These are phyloP conservation scores for Olivierus martensii DNA, from an alignment of 1,140 invertebrate species.

Conservation along the genomic window DNA sequence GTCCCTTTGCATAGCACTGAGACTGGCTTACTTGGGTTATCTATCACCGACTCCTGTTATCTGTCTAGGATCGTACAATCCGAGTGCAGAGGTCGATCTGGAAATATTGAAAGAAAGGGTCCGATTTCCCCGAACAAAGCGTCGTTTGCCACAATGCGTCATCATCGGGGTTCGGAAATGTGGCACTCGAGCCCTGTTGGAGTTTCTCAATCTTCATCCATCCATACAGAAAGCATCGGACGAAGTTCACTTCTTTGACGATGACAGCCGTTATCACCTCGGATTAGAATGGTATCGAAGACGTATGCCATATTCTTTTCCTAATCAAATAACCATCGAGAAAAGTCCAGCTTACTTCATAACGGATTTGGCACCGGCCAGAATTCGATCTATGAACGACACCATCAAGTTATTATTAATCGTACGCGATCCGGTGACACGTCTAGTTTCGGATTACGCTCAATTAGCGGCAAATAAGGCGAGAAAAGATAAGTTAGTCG, in stretches of 20 bases:
- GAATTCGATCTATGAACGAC: slow-evolving; percentile 37
- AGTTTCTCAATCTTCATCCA: slow-evolving; percentile 35
- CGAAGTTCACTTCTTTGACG: slow-evolving; percentile 37
- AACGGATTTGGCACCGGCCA: slow-evolving; percentile 22
- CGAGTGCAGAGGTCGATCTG: slow-evolving; percentile 2
- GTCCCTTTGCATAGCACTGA: slow-evolving; percentile 11
- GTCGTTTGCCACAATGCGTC: slow-evolving; percentile 32
- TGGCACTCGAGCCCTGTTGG: slow-evolving; percentile 34
- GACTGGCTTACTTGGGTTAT: slow-evolving; percentile 12
- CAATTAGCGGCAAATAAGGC: slow-evolving; percentile 26
- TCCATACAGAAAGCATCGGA: slow-evolving; percentile 31
- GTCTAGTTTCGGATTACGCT: slow-evolving; percentile 41
- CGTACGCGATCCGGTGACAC: slow-evolving; percentile 40
- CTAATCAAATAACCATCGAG: slow-evolving; percentile 35
- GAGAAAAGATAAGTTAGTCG: slow-evolving; percentile 12
- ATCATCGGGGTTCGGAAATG: slow-evolving; percentile 37
- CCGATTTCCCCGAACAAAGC: slow-evolving; percentile 17
- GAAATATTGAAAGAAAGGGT: slow-evolving; percentile 10
- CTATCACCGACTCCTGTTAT: background rate
- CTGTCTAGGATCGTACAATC: slow-evolving; percentile 9
- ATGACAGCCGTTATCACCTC: slow-evolving; percentile 27
- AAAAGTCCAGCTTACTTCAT: slow-evolving; percentile 39
- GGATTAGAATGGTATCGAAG: slow-evolving; percentile 34
- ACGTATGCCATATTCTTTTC: slow-evolving; percentile 36
- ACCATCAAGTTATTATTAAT: slow-evolving; percentile 39